Percentiles rank a stretch among this genome's conserved stretches.
These are phyloP conservation scores for Protaetia brevitarsis DNA, from an alignment of 1,140 invertebrate species.

Conservation along the genomic window DNA sequence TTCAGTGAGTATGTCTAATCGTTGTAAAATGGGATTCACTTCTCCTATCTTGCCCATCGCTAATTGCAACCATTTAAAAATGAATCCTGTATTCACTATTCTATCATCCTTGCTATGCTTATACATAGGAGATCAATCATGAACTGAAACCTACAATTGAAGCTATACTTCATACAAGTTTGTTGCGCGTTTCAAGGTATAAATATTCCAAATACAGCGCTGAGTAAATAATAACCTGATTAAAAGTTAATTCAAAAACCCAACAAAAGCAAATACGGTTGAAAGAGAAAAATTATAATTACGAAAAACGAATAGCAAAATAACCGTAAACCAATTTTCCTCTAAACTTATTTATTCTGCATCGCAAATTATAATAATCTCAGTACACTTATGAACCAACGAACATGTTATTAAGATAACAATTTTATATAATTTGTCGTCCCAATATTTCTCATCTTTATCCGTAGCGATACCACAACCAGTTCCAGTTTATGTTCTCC, in stretches of 20 bases:
- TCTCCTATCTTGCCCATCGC: too few species aligned
- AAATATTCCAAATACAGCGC: too few species aligned
- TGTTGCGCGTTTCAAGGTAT: too few species aligned
- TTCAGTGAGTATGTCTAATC: too few species aligned
- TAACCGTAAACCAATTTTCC: constrained; percentile 22
- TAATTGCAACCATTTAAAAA: too few species aligned
- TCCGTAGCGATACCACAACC: not conserved
- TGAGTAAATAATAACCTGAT: constrained; percentile 12
- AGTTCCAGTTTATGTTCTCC: not conserved
- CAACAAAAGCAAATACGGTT: not conserved
- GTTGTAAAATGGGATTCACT: too few species aligned
- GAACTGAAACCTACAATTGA: too few species aligned
- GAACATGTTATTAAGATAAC: constrained; percentile 20
- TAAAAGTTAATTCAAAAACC: constrained; percentile 19
- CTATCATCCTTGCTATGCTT: too few species aligned
- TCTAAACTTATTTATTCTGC: constrained; percentile 23
- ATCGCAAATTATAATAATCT: constrained; percentile 20
- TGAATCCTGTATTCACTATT: too few species aligned
- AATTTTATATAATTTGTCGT: constrained; percentile 23
- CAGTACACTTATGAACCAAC: constrained; percentile 9
- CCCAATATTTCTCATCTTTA: constrained; percentile 14
- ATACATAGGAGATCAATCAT: too few species aligned
- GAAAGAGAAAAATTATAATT: constrained; percentile 2
- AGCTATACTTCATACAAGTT: too few species aligned
- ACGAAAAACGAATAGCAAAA: constrained; percentile 12